A percentile compares a stretch with the other conserved stretches of the same genome.
These are phyloP conservation scores for Drosophila ambigua DNA, from an alignment of 1,140 invertebrate genomes.

Conservation along the genomic window DNA sequence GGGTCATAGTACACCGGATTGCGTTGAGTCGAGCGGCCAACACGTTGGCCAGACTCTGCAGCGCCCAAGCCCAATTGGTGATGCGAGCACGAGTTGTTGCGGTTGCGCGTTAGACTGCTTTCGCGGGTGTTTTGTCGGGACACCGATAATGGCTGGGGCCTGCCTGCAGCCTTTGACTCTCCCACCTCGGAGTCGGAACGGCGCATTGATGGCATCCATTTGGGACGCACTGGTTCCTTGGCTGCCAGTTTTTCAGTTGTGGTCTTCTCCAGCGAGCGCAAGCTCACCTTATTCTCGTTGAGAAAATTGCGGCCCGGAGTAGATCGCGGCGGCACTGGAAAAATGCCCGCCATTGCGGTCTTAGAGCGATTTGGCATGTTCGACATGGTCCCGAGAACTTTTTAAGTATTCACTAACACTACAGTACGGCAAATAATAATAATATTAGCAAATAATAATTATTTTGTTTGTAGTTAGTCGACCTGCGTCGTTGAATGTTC, in stretches of 20 bases:
- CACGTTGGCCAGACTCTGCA: constrained; percentile 12
- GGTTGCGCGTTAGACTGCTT: constrained; percentile 13
- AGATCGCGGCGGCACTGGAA: constrained; percentile 72
- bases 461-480: no score
- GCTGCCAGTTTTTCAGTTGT: constrained; percentile 67
- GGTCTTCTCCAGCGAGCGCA: constrained; percentile 69
- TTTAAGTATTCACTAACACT: neutral
- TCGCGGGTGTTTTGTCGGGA: constrained; percentile 4
- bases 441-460: no score
- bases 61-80: constrained; percentile 18
- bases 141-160: neutral
- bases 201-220: constrained; percentile 64
- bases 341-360: constrained; percentile 74
- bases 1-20: constrained; percentile 10
- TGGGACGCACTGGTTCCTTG: constrained; percentile 57
- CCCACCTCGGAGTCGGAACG: constrained; percentile 45
- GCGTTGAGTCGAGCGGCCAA: constrained; percentile 16
- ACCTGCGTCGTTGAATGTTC: no score
- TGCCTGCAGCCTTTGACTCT: constrained; percentile 26
- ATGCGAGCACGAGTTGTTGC: constrained; percentile 38
- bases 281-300: constrained; percentile 75
- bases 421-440: no score
- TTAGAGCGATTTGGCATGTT: constrained; percentile 62
- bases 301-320: constrained; percentile 70
- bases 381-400: constrained; percentile 49